These are phyloP conservation scores for Yponomeuta evonymella DNA, from an alignment of 2,888 invertebrate species.

Conservation along the genomic window DNA sequence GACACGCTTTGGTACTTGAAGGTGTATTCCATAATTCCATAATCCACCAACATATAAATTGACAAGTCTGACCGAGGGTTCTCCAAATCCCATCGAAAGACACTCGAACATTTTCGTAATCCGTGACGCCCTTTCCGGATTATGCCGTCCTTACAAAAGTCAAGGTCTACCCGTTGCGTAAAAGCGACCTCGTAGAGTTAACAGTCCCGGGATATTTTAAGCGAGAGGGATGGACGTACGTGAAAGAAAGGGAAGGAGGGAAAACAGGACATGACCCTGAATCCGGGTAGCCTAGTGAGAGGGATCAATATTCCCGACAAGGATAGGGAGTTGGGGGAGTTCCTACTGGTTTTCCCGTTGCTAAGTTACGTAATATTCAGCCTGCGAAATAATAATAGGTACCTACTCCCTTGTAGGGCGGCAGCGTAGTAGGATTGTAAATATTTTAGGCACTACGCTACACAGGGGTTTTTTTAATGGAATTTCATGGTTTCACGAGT, in stretches of 20 bases:
- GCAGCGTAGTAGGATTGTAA: conserved; percentile 9
- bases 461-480: neutral
- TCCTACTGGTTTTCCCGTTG: conserved; percentile 14
- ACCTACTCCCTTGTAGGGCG: neutral
- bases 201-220: conserved; percentile 9
- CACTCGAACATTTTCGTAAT: neutral
- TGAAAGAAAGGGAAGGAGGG: conserved; percentile 33
- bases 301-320: conserved; percentile 42
- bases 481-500: neutral
- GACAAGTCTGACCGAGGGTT: neutral
- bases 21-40: no score
- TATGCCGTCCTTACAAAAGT: conserved; percentile 7
- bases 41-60: no score
- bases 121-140: neutral
- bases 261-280: conserved; percentile 56
- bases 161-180: conserved; percentile 13
- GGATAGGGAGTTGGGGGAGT: conserved; percentile 21
- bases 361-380: conserved; percentile 12
- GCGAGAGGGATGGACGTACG: conserved; percentile 30
- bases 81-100: neutral
- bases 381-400: neutral
- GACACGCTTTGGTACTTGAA: neutral
- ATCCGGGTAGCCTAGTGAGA: conserved; percentile 28
- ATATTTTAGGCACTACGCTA: neutral
- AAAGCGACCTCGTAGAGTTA: neutral